Conservation (phyloP, 2,888 invertebrate genomes). For the Agrotis clavis region DNA sequence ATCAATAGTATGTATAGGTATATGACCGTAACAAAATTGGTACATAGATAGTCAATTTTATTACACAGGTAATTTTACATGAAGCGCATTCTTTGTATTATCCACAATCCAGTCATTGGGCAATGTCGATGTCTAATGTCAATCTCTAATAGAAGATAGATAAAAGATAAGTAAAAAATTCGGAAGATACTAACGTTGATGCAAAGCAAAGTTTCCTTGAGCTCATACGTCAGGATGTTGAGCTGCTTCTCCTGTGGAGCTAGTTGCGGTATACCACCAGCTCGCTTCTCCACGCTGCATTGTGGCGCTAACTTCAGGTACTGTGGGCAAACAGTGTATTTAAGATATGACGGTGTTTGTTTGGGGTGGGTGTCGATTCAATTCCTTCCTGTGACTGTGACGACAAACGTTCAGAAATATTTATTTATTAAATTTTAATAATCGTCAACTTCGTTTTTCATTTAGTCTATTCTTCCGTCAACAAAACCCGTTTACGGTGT, state of each 20-base stretch:
- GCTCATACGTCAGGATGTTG: conserved; percentile 91
- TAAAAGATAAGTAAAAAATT: too few species aligned
- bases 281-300: conserved; percentile 93
- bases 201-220: conserved; percentile 92
- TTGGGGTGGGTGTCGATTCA: too few species aligned
- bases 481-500: too few species aligned
- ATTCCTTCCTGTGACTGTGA: too few species aligned
- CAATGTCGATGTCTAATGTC: neutral
- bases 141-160: too few species aligned
- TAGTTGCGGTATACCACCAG: conserved; percentile 92
- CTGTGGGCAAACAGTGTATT: conserved; percentile 66
- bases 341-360: neutral
- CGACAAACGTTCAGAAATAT: too few species aligned
- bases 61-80: neutral
- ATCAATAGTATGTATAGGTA: too few species aligned
- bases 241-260: conserved; percentile 93
- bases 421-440: too few species aligned
- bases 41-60: too few species aligned
- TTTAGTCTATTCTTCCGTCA: too few species aligned
- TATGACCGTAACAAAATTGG: too few species aligned
- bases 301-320: conserved; percentile 86
- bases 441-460: too few species aligned
- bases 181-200: conserved; percentile 85
- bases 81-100: neutral
- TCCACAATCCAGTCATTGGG: neutral